Base-by-base conservation (phyloP, 2,113 vertebrate genomes). In the Poicephalus gulielmi region DNA sequence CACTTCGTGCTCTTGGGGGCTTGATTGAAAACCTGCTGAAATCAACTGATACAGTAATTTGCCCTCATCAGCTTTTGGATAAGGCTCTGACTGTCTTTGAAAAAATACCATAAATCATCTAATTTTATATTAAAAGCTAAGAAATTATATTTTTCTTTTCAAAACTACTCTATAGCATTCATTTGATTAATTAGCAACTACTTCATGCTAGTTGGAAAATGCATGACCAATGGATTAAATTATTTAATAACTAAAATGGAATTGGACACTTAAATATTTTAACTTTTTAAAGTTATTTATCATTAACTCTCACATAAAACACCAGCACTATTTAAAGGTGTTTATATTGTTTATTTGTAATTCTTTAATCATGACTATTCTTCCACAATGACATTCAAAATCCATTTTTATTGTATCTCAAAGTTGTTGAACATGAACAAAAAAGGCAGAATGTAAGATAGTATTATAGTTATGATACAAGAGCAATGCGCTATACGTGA, bases 1-100 rank as follows among this genome's bases (percentile, higher is more conserved):
- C 0, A 76, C 76, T 91, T 82, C 17, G 70, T 79, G 2, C 27
- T 78, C n/a, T 73, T 68, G 39, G 49, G 88, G 28, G 15, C 7
- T 68, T 94, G 62, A 75, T 74, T 67, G 50, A 91, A 95, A 93
- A 77, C 46, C 49, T 78, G 28, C 19, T 92, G 46, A 96, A 94
- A 83, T 59, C 31, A 89, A 82, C 17, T 13, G 46, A 71, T 76
- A 44, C 4, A 59, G 33, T 49, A 12, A 49, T 63, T 59, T 70
- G 5, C 11, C 28, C 80, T 78, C 69, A 83, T 70, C 10, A 83
- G 13, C 13, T 73, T 86, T 92, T 53, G 23, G 9, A 59, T 50
- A n/a, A 60, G 10, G 7, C 13, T 85, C 16, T 86, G 52, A 47
- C 18, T n/a, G 31, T 3, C 41, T 44, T 8, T 78, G 13, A 92